Base-by-base conservation (phyloP, 2,797 vertebrate genomes). In the Oryzias sinensis region DNA sequence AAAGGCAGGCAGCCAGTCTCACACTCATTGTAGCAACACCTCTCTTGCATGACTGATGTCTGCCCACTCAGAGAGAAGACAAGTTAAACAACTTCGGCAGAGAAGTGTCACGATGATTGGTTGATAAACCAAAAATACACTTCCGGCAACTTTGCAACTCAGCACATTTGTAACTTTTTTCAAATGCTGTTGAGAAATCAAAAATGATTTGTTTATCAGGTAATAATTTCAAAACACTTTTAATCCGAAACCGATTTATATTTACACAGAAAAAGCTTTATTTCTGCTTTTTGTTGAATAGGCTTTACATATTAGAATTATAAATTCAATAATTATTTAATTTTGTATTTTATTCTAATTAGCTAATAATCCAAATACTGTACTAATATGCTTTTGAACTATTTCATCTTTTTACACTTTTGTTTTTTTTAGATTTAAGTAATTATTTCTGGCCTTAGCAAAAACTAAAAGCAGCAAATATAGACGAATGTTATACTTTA, bases 101-200 rank as follows among this genome's bases (percentile, higher is more conserved):
- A 8, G 15, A 64, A 17, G 33, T 53, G 14, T 49, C 45, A 11
- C 1, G 11, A 43, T 65, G 72, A 82, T 78, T 79, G 83, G 83
- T 59, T 77, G 66, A 67, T 67, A 52, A 41, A 33, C 0, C 48
- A 8, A 46, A 60, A 65, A 66, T 25, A 14, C 5, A 64, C 55
- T 68, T 72, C 76, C 72, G 66, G 53, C 56, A 25, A 16, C 44
- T 52, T 49, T 25, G 41, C 13, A 47, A 1, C 0, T 62, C 51
- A 52, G 53, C 52, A 41, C 25, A 72, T 59, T 75, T 22, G 20
- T 22, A 22, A 1, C 20, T 22, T 22, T 13, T 44, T 17, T 1
- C 5, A 6, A 17, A 8, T 6, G 5, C 16, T 44, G n/a, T 33
- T 33, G 15, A 43, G 42, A 14, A 43, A 43, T 14, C 15, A 16